phyloP scores from a whole-genome alignment of 2,888 invertebrate genomes.

The Hydrotaea diabolus region DNA sequence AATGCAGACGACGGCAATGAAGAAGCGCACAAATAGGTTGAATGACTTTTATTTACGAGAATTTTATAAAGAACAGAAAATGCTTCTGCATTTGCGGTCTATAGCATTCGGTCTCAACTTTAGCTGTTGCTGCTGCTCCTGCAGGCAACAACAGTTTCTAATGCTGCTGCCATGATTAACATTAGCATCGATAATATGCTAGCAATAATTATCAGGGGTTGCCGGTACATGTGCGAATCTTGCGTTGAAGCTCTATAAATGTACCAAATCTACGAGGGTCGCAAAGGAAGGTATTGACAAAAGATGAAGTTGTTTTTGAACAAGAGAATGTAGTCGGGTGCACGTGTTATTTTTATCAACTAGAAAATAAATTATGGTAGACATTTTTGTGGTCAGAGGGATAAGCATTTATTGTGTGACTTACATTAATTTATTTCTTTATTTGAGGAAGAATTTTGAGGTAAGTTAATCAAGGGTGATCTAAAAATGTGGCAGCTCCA shows the following conservation, averaged over 20 bases:
- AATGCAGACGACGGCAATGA: neutral
- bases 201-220: conserved; percentile 29
- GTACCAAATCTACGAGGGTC: neutral
- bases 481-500: no score
- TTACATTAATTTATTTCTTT: no score
- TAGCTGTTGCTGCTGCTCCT: neutral
- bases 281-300: neutral
- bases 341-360: no score
- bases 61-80: neutral
- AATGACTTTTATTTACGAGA: conserved; percentile 43
- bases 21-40: conserved; percentile 44
- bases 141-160: neutral
- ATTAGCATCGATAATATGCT: conserved; percentile 39
- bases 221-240: neutral
- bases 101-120: neutral
- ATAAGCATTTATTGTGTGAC: no score
- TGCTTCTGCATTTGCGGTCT: conserved; percentile 3
- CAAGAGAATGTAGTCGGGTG: no score
- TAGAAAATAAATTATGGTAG: no score
- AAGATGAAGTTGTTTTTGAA: no score
- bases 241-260: neutral
- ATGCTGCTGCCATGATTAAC: conserved; percentile 34
- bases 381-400: no score
- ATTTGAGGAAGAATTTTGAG: no score
- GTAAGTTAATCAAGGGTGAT: no score